Base-by-base conservation (phyloP, 2,888 invertebrate genomes). In the Lasioglossum villosulum region DNA sequence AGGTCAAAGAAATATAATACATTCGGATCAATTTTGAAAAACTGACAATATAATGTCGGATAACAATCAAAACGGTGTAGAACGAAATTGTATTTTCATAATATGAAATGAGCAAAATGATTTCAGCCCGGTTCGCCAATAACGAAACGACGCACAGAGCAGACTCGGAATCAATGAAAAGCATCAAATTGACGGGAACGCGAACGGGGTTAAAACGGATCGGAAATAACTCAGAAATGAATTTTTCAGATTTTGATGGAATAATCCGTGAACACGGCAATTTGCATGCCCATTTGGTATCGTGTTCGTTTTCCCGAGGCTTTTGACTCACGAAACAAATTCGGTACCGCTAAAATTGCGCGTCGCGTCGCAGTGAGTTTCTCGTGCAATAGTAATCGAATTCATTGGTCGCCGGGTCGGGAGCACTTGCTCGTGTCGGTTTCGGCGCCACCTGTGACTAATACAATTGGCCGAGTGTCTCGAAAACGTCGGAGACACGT, bases 341-440 rank as follows among this genome's bases (percentile, higher is more conserved):
- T n/a, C 63, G 30, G 63, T 27, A 30, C 6, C 14, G 63, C 16
- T 30, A 5, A 63, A 63, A 34, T 30, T 34, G 10, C 19, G 19
- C 66, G 66, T 45, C 8, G 34, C 66, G 66, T 45, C 19, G 63
- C 30, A 16, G 45, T 23, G 30, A 52, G 30, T 75, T 42, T 30
- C n/a, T 27, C 19, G 30, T 48, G 42, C 74, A 70, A 80, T 63
- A 19, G 34, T 77, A 83, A 79, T 80, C 80, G 78, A 86, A 63
- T 86, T 48, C 48, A 66, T 71, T 70, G 34, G 48, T n/a, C 70
- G 19, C 3, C 37, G 48, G 10, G 39, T 34, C 74, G 63, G 48
- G 78, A 77, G 70, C 59, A 88, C 83, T 81, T 59, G 37, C 68
- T n/a, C 45, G 66, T 23, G 59, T 72, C 59, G 75, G 81, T 84